A percentile compares a stretch with the other conserved stretches of the same genome.
Evolutionary conservation across 1,140 invertebrate species (phyloP).

Genomic region (Thaumetopoea pityocampa): DNA sequence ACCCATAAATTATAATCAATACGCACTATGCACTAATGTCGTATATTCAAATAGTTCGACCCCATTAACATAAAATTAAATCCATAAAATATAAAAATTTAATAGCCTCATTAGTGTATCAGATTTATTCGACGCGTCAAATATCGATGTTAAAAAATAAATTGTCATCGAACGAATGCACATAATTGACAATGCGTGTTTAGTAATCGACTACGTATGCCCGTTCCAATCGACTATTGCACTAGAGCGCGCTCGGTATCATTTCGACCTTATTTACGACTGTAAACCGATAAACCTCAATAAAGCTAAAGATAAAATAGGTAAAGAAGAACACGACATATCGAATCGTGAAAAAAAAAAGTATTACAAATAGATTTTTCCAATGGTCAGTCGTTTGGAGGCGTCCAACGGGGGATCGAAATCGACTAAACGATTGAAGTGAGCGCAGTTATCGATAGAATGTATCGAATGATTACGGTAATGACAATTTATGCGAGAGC

Average conservation of each 20-base stretch:
- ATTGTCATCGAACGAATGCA: slow-evolving; percentile 15
- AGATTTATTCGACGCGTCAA: slow-evolving; percentile 14
- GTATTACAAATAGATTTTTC: slow-evolving; percentile 31
- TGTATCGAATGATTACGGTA: slow-evolving; percentile 56
- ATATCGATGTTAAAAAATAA: slow-evolving; percentile 17
- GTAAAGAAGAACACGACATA: slow-evolving; percentile 28
- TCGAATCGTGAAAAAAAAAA: slow-evolving; percentile 27
- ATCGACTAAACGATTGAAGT: slow-evolving; percentile 39
- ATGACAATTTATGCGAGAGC: slow-evolving; percentile 59
- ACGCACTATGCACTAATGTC: not conserved
- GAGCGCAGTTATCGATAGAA: slow-evolving; percentile 47
- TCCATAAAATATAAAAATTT: slow-evolving; percentile 9
- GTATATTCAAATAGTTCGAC: slow-evolving; percentile 1
- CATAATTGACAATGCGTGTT: slow-evolving; percentile 23
- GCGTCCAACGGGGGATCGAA: slow-evolving; percentile 45
- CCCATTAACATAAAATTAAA: slow-evolving; percentile 7
- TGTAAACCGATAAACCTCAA: slow-evolving; percentile 44
- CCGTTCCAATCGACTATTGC: slow-evolving; percentile 24
- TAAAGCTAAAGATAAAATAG: slow-evolving; percentile 44
- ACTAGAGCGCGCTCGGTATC: slow-evolving; percentile 22
- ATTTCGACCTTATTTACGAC: slow-evolving; percentile 40
- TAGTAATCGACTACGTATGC: slow-evolving; percentile 22
- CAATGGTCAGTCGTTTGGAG: slow-evolving; percentile 26
- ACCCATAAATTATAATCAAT: slow-evolving; percentile 12
- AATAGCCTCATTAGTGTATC: slow-evolving; percentile 14